Percentiles rank a stretch among this genome's conserved stretches.
These are phyloP conservation scores for Hypsibius dujardini DNA, from an alignment of 1,140 invertebrate genomes.

Conservation along the genomic window DNA sequence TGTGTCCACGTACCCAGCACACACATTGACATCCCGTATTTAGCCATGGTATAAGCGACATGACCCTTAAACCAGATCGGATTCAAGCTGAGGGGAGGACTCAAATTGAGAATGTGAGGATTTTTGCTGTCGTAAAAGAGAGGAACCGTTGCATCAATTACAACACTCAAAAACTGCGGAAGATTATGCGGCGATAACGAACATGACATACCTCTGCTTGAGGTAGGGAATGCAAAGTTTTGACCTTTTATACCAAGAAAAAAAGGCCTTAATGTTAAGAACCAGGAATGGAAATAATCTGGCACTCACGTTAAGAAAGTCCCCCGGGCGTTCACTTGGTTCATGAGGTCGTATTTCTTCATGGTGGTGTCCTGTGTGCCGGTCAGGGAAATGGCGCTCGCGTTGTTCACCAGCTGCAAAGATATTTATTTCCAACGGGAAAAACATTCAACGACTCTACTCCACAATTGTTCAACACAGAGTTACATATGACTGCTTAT, in stretches of 20 bases:
- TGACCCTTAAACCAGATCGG: conserved; percentile 78
- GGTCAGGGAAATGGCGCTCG: conserved; percentile 82
- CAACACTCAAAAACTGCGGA: background rate
- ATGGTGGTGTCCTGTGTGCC: conserved; percentile 68
- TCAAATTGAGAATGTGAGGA: conserved; percentile 87
- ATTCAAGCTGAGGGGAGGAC: conserved; percentile 76
- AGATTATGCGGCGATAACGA: conserved; percentile 18
- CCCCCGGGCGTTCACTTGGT: conserved; percentile 70
- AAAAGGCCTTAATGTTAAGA: background rate
- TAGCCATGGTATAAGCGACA: conserved; percentile 85
- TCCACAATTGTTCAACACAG: conserved; percentile 20
- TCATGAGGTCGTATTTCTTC: conserved; percentile 89
- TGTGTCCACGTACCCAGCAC: conserved; percentile 43
- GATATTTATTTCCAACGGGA: background rate
- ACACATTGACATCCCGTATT: conserved; percentile 99
- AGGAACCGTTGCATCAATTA: background rate
- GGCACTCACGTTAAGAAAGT: conserved; percentile 67
- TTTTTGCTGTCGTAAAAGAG: conserved; percentile 50
- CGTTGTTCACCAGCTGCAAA: conserved; percentile 65
- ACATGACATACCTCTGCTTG: conserved; percentile 17
- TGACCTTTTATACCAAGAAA: conserved; percentile 17
- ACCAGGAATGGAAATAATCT: background rate
- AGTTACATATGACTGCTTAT: too few relatives aligned
- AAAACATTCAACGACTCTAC: too few relatives aligned
- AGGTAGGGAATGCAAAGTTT: conserved; percentile 14